A percentile compares a stretch with the other conserved stretches of the same genome.
Evolutionary conservation across 2,888 invertebrate species (phyloP).

Genomic region (Leucophora obtusa): DNA sequence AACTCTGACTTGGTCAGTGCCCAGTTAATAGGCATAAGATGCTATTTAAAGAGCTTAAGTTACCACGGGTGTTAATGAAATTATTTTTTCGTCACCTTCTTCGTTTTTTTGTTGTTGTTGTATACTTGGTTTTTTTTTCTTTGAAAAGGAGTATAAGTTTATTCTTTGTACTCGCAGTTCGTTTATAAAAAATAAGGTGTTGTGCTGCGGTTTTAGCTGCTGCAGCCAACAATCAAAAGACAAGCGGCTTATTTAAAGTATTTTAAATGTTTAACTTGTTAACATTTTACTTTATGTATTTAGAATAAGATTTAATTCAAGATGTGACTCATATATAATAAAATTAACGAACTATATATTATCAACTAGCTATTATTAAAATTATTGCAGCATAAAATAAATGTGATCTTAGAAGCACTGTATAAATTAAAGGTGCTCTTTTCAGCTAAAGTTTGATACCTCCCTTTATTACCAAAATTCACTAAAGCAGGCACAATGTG

Average conservation of each 20-base stretch:
- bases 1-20: slow-evolving; percentile 53
- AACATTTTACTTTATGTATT: slow-evolving; percentile 54
- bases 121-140: neutral
- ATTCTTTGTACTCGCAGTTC: slow-evolving; percentile 28
- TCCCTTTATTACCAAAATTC: too few species aligned
- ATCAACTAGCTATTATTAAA: too few species aligned
- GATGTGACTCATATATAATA: slow-evolving; percentile 24
- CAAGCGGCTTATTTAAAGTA: slow-evolving; percentile 62
- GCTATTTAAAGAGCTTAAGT: slow-evolving; percentile 64
- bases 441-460: too few species aligned
- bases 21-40: slow-evolving; percentile 64
- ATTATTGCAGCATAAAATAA: too few species aligned
- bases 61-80: slow-evolving; percentile 66
- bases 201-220: neutral
- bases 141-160: slow-evolving; percentile 39
- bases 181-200: neutral
- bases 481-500: too few species aligned
- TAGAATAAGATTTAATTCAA: slow-evolving; percentile 42
- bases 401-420: too few species aligned
- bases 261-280: slow-evolving; percentile 63
- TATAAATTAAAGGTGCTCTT: too few species aligned
- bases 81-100: slow-evolving; percentile 67
- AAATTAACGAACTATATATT: too few species aligned
- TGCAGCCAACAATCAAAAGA: slow-evolving; percentile 44
- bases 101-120: slow-evolving; percentile 12